Evolutionary conservation across 2,113 vertebrate species (phyloP).

Genomic region (Zootoca vivipara): DNA sequence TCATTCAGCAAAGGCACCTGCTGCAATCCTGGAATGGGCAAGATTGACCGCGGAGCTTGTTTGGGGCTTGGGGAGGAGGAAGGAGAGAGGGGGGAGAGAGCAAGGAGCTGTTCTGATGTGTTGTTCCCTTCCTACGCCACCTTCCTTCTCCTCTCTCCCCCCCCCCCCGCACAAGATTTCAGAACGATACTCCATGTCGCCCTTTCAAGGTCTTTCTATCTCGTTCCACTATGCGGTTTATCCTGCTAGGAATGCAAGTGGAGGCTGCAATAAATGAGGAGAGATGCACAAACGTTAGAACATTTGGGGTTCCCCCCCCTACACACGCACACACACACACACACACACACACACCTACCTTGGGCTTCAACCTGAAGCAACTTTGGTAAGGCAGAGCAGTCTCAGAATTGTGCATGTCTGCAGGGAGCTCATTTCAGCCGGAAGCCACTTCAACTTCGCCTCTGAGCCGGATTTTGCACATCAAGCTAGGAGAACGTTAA

Average conservation of each 20-base stretch:
- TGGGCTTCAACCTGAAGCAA: background rate
- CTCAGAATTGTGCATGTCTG: background rate
- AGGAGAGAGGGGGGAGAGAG: background rate
- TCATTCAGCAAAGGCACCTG: slow-evolving; percentile 33
- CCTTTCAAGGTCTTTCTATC: background rate
- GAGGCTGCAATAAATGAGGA: background rate
- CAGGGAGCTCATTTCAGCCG: background rate
- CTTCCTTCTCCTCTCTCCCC: background rate
- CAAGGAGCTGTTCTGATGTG: background rate
- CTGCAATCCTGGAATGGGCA: slow-evolving; percentile 5
- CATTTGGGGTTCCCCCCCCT: background rate
- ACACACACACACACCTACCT: background rate
- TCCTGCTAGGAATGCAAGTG: background rate
- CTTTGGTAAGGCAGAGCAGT: background rate
- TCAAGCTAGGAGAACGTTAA: background rate
- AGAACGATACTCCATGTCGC: background rate
- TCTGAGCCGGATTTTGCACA: background rate
- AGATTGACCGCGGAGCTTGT: background rate
- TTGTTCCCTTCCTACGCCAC: background rate
- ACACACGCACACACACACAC: background rate
- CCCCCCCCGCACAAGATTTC: background rate
- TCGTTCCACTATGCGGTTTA: background rate
- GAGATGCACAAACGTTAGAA: background rate
- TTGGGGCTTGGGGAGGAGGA: background rate
- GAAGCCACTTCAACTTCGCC: background rate